These are phyloP conservation scores for Psix sp. DNA, from an alignment of 1,140 invertebrate genomes.

Conservation along the genomic window DNA sequence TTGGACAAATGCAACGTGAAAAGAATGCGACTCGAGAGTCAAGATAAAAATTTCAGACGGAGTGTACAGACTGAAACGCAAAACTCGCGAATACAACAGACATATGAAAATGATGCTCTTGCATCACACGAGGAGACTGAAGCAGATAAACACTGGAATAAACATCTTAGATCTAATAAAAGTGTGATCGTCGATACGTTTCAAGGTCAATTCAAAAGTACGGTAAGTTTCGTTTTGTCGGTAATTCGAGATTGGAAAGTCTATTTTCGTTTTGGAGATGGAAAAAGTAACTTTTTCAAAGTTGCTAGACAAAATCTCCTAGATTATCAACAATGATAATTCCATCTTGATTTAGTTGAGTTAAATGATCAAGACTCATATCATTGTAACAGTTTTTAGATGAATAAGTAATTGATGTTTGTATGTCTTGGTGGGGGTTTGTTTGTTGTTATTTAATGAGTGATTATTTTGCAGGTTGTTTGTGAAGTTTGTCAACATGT, in stretches of 20 bases:
- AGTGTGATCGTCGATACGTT: conserved; percentile 84
- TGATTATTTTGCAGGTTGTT: conserved; percentile 79
- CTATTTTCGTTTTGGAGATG: conserved; percentile 5
- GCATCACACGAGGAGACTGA: conserved; percentile 73
- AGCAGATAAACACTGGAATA: conserved; percentile 81
- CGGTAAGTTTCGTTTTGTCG: conserved; percentile 75
- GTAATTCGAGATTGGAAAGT: background rate
- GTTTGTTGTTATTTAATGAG: too few relatives aligned
- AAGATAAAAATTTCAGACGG: conserved; percentile 74
- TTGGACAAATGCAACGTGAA: conserved; percentile 75
- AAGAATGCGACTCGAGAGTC: conserved; percentile 74
- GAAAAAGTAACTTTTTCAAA: conserved; percentile 6
- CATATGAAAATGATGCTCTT: conserved; percentile 67
- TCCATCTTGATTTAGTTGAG: conserved; percentile 24
- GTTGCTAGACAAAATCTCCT: conserved; percentile 23
- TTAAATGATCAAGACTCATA: conserved; percentile 23
- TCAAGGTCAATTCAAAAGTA: conserved; percentile 85
- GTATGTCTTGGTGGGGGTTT: background rate
- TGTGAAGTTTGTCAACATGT: conserved; percentile 83
- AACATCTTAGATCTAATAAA: conserved; percentile 80
- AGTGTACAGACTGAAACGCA: conserved; percentile 60
- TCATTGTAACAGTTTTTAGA: conserved; percentile 39
- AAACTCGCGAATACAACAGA: conserved; percentile 61
- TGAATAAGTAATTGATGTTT: too few relatives aligned
- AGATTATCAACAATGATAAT: conserved; percentile 28